Evolutionary conservation across 2,888 invertebrate genomes (phyloP), one percentile per base, ranked within the genome.

Genomic region (Agonopterix heracliana): DNA sequence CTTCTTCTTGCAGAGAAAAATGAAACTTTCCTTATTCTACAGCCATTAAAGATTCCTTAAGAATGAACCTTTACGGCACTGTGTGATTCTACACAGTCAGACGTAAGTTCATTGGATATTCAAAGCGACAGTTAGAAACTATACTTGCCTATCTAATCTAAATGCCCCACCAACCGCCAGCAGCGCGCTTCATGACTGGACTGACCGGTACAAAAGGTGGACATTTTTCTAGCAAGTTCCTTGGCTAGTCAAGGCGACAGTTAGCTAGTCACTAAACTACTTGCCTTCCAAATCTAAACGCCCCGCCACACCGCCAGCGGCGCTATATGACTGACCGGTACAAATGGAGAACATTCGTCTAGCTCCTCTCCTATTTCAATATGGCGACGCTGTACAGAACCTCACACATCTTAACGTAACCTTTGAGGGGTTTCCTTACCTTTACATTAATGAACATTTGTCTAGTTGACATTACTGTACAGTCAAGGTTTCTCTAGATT

Each of bases 291-390:
- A n/a, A n/a, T 38, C 38, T 38, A 38, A 38, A 38, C 38, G n/a
- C 38, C 7, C 9, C n/a, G 2, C 3, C 38, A 26, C 5, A 38
- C n/a, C 38, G 38, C 38, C 38, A n/a, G 38, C 38, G 38, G 38
- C 38, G n/a, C 3, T 58, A 60, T 55, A 55, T 53, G 56, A 56
- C 58, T 69, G 78, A 78, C 71, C 71, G 58, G 56, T 73, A 79
- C 70, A 78, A 79, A 79, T 79, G 60, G 57, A 54, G 41, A 49
- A 57, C 71, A 79, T 79, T 64, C 65, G 61, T 79, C 76, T 74
- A 63, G 66, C 64, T 63, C 66, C 63, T 69, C 68, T 73, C 73
- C 65, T 62, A 66, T 79, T 52, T 51, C 51, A 51, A 51, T 40
- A 46, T 46, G 45, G 36, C 40, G 40, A 36, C 45, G 13, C 36